phyloP scores from a whole-genome alignment of 1,140 invertebrate genomes.

The Drosophila kanapiae region DNA sequence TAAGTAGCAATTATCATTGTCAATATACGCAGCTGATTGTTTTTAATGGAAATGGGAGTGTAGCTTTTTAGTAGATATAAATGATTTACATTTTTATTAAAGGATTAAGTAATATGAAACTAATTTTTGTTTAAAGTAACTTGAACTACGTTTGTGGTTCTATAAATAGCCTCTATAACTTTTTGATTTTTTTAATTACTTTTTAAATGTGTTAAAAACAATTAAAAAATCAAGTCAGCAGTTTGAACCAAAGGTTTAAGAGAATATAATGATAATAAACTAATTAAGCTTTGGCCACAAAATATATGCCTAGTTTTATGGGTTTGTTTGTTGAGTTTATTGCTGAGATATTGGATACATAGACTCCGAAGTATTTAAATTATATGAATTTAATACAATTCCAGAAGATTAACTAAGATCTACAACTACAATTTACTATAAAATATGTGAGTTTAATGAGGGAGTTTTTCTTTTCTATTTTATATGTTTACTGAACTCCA shows the following conservation, averaged over 20 bases:
- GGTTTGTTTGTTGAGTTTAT: background rate
- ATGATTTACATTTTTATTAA: background rate
- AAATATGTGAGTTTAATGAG: background rate
- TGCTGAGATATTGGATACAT: background rate
- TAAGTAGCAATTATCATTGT: background rate
- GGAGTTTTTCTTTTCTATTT: too few species aligned
- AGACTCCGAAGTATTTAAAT: background rate
- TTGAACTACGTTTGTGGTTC: background rate
- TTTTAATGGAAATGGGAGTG: too few species aligned
- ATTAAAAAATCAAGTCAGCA: background rate
- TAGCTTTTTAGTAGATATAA: background rate
- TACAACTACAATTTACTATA: background rate
- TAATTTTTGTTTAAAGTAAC: background rate
- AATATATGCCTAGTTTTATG: background rate
- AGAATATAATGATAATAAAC: background rate
- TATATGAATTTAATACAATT: background rate
- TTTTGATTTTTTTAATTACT: background rate
- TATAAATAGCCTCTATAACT: background rate
- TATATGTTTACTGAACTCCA: too few species aligned
- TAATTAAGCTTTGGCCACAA: background rate
- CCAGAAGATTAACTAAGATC: background rate
- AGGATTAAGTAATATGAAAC: background rate
- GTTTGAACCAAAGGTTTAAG: background rate
- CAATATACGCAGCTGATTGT: background rate
- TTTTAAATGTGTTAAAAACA: background rate